Percentiles rank a stretch among this genome's conserved stretches.
phyloP scores from a whole-genome alignment of 2,113 vertebrate species.

The Trematocara nigrifrons region DNA sequence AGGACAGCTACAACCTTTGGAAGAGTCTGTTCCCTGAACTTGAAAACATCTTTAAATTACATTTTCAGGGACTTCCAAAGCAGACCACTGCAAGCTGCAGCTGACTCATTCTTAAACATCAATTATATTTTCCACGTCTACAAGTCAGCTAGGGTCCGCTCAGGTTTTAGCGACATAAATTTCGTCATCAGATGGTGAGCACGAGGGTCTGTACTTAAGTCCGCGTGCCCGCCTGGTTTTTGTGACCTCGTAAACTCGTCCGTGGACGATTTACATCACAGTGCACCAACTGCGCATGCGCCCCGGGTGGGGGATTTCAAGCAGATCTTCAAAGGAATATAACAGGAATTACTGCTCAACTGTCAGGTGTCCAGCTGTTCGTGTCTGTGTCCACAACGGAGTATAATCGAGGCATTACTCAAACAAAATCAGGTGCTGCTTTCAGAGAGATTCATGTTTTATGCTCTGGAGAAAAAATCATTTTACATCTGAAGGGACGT shows the following conservation, averaged over 20 bases:
- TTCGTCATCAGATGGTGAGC: neutral
- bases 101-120: constrained; percentile 5
- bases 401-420: neutral
- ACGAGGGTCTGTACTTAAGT: neutral
- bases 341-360: neutral
- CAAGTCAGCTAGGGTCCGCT: neutral
- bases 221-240: neutral
- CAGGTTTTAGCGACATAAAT: neutral
- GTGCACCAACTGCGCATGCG: neutral
- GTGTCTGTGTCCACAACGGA: neutral
- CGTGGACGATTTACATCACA: neutral
- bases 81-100: constrained; percentile 2
- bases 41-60: constrained; percentile 5
- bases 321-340: neutral
- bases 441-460: constrained; percentile 14
- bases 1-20: neutral
- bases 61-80: neutral
- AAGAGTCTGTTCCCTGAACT: neutral
- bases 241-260: neutral
- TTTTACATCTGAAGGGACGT: neutral
- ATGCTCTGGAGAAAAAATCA: neutral
- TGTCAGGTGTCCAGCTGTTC: neutral
- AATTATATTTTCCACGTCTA: neutral
- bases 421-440: constrained; percentile 15
- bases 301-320: neutral